phyloP scores from a whole-genome alignment of 2,797 vertebrate genomes.

The Halcyon leucocephala region DNA sequence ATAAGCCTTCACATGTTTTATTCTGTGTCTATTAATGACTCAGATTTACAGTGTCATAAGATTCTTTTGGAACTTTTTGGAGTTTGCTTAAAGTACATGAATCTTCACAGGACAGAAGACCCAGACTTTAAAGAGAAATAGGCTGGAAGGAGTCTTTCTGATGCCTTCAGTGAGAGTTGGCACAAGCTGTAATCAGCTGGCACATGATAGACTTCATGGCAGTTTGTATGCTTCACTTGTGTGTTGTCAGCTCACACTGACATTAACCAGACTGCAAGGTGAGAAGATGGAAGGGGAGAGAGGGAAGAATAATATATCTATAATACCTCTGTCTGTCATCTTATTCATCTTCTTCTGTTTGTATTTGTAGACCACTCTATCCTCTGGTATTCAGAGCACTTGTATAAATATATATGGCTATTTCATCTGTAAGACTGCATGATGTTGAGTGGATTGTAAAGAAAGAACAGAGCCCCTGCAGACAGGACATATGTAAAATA shows the following conservation, averaged over 20 bases:
- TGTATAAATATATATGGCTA: conserved; percentile 12
- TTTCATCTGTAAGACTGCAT: neutral
- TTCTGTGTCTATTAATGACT: neutral
- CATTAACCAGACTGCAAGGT: neutral
- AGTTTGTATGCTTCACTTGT: neutral
- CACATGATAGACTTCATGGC: neutral
- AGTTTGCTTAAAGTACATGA: neutral
- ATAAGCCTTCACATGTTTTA: neutral
- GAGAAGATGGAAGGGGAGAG: neutral
- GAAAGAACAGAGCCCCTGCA: neutral
- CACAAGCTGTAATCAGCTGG: neutral
- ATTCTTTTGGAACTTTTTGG: neutral
- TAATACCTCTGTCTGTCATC: neutral
- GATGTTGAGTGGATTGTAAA: neutral
- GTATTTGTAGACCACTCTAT: neutral
- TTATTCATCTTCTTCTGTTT: neutral
- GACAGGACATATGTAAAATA: neutral
- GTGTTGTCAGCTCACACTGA: neutral
- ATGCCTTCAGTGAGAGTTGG: neutral
- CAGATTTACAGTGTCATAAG: neutral
- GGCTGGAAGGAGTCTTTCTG: neutral
- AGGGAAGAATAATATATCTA: neutral
- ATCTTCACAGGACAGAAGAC: neutral
- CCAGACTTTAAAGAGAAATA: neutral
- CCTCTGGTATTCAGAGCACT: neutral